These are phyloP conservation scores for Chiridota heheva DNA, from an alignment of 35 echinoderm and acorn worm genomes.

Conservation along the genomic window DNA sequence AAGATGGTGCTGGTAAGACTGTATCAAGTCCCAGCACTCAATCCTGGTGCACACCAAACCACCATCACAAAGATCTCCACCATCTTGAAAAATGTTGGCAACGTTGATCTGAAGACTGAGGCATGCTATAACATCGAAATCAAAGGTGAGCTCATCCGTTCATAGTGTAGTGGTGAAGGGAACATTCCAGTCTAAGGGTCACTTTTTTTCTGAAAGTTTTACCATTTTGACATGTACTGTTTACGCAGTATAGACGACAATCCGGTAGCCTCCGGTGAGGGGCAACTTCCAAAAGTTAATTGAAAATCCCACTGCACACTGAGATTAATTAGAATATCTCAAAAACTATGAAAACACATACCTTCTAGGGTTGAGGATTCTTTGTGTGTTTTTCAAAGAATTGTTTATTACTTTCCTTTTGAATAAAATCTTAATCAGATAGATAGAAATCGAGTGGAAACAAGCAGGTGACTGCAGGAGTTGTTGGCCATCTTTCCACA, in stretches of 20 bases:
- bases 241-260: background rate
- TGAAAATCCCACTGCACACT: background rate
- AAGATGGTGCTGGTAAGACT: conserved; percentile 61
- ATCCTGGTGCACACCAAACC: conserved; percentile 56
- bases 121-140: conserved; percentile 76
- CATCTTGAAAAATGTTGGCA: conserved; percentile 37
- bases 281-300: background rate
- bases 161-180: too few species aligned
- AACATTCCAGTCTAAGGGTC: conserved; percentile 8
- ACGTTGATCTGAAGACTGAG: conserved; percentile 69
- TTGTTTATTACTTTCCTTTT: too few species aligned
- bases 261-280: background rate
- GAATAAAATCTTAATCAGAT: too few species aligned
- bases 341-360: too few species aligned
- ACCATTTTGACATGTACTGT: background rate
- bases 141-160: conserved; percentile 24
- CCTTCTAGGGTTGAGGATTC: too few species aligned
- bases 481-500: too few species aligned
- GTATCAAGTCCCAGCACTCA: conserved; percentile 60
- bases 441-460: too few species aligned
- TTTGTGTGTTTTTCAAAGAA: too few species aligned
- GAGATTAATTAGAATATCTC: too few species aligned
- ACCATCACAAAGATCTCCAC: conserved; percentile 39
- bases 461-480: too few species aligned
- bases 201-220: background rate